Evolutionary conservation across 2,888 invertebrate species (phyloP).

Genomic region (Camptogramma bilineatum): DNA sequence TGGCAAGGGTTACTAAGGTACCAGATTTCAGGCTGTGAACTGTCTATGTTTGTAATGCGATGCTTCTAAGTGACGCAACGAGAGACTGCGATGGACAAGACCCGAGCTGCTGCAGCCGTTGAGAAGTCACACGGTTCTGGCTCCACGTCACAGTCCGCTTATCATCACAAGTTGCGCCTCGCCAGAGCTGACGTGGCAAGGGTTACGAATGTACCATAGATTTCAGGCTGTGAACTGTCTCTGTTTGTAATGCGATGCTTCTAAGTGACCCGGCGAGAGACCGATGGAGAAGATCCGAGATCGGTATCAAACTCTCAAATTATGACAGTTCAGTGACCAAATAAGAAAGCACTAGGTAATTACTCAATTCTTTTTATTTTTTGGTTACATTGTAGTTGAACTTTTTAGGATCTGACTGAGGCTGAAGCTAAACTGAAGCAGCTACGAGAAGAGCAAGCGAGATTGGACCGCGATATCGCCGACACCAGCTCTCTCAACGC

Average conservation of each 20-base stretch:
- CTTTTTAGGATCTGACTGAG: constrained; percentile 65
- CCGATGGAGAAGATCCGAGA: no score
- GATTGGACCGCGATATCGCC: constrained; percentile 61
- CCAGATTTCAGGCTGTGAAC: background rate
- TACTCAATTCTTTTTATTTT: no score
- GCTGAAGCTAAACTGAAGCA: constrained; percentile 61
- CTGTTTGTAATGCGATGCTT: no score
- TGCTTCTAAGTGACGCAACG: constrained; percentile 77
- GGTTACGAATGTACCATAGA: constrained; percentile 72
- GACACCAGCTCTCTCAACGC: constrained; percentile 60
- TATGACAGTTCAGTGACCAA: no score
- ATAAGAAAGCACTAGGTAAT: no score
- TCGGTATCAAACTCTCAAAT: no score
- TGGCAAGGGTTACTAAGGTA: constrained; percentile 75
- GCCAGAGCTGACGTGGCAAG: constrained; percentile 72
- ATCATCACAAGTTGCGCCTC: constrained; percentile 74
- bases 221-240: no score
- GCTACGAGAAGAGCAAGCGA: constrained; percentile 64
- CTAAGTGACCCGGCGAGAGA: no score
- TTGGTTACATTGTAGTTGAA: background rate
- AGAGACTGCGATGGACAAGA: constrained; percentile 73
- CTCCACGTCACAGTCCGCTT: constrained; percentile 69
- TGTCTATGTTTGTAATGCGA: no score
- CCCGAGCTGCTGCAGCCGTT: constrained; percentile 70
- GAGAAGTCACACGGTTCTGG: constrained; percentile 67